Evolutionary conservation across 2,797 vertebrate genomes (phyloP), one percentile per base, ranked within the genome.

Genomic region (Falco peregrinus): DNA sequence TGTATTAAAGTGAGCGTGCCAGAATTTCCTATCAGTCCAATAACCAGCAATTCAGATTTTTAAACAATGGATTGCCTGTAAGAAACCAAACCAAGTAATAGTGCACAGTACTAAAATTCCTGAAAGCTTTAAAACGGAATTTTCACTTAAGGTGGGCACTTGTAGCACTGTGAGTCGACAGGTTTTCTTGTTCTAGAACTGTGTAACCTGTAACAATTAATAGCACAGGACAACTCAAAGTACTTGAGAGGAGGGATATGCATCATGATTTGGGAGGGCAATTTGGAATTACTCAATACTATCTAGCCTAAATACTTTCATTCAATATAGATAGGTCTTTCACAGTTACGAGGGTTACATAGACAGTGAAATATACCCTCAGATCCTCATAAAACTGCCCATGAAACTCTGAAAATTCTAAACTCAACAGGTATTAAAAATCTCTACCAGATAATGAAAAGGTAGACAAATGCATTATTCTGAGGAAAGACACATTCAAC

Each of bases 71-170:
- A 84, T 71, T 92, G 84, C 19, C 39, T 56, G 9, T 31, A 74
- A 73, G 65, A 95, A 73, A 92, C 33, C 57, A 97, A 85, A 85
- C 9, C 39, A 92, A 93, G 39, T 39, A 84, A 87, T 2, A 76
- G 63, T 64, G 80, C 41, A 33, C 26, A 82, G 84, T 21, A 48
- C 28, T 73, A 87, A 74, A 37, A 80, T 22, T 94, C 93, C 54
- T 87, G 75, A 94, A 84, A 59, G 59, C 25, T 76, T 67, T 80
- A 80, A 87, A 85, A 33, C 35, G 2, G 50, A 90, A 67, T 31
- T 90, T 87, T n/a, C 70, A 6, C 13, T 87, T 75, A 84, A 81
- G 45, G 73, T 53, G 43, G 63, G 31, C 35, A 71, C 90, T 87
- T 48, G 35, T n/a, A 85, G 73, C 24, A 74, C 54, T 45, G n/a